Evolutionary conservation across 1,140 invertebrate genomes (phyloP).

Genomic region (Chironomus tepperi): DNA sequence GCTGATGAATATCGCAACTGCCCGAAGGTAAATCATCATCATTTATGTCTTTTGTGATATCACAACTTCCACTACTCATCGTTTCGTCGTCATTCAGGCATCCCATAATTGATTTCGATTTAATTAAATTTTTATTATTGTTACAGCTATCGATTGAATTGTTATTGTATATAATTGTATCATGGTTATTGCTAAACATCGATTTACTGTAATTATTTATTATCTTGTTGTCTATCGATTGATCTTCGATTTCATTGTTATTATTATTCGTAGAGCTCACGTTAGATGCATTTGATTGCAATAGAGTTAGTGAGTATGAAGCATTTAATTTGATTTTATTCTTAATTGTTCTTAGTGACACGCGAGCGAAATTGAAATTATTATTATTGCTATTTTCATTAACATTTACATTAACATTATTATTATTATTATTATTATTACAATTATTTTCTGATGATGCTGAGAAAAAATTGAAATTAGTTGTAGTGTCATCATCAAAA

Average conservation of each 20-base stretch:
- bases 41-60: background rate
- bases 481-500: background rate
- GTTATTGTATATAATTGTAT: constrained; percentile 11
- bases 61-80: background rate
- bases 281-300: constrained; percentile 18
- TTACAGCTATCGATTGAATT: constrained; percentile 15
- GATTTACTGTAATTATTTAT: constrained; percentile 4
- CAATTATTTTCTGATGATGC: constrained; percentile 20
- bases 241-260: background rate
- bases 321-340: constrained; percentile 23
- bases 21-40: background rate
- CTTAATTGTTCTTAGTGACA: constrained; percentile 27
- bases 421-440: constrained; percentile 28
- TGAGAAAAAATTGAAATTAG: background rate
- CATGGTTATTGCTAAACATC: constrained; percentile 20
- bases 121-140: constrained; percentile 19
- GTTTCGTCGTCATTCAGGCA: constrained; percentile 5
- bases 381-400: constrained; percentile 1
- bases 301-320: constrained; percentile 18
- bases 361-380: background rate
- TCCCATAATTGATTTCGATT: constrained; percentile 21
- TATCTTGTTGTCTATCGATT: background rate
- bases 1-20: background rate
- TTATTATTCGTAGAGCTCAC: background rate
- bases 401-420: constrained; percentile 24